These are phyloP conservation scores for Brachyptera risi DNA, from an alignment of 2,888 invertebrate genomes.

Conservation along the genomic window DNA sequence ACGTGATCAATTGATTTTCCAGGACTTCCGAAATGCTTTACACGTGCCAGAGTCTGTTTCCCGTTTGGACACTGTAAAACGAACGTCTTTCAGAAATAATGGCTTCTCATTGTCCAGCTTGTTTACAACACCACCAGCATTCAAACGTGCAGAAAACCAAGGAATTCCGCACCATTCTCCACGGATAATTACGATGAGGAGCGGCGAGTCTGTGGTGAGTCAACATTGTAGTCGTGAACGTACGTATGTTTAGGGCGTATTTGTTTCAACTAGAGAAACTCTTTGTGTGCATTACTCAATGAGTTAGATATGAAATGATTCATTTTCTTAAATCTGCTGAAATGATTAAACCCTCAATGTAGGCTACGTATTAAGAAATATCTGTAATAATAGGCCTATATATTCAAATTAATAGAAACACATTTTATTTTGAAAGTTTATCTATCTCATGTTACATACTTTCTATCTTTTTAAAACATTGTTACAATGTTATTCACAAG, in stretches of 20 bases:
- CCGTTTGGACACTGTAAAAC: slow-evolving; percentile 42
- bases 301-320: too few species aligned
- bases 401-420: too few species aligned
- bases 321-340: too few species aligned
- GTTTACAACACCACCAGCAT: slow-evolving; percentile 40
- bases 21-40: slow-evolving; percentile 64
- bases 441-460: too few species aligned
- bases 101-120: slow-evolving; percentile 42
- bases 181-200: not conserved
- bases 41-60: slow-evolving; percentile 50
- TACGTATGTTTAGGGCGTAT: not conserved
- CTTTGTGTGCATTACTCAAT: not conserved
- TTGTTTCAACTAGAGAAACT: not conserved
- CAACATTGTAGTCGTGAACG: not conserved
- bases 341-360: too few species aligned
- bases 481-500: too few species aligned
- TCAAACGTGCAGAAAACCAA: slow-evolving; percentile 19
- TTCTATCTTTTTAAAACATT: too few species aligned
- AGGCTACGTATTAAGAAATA: too few species aligned
- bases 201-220: slow-evolving; percentile 39
- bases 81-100: slow-evolving; percentile 43
- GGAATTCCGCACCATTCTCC: not conserved
- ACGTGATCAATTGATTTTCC: too few species aligned
- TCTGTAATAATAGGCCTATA: too few species aligned
- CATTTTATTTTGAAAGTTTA: too few species aligned